Evolutionary conservation across 2,113 vertebrate species (phyloP), one percentile per base, ranked within the genome.

Genomic region (Glareola pratincola): DNA sequence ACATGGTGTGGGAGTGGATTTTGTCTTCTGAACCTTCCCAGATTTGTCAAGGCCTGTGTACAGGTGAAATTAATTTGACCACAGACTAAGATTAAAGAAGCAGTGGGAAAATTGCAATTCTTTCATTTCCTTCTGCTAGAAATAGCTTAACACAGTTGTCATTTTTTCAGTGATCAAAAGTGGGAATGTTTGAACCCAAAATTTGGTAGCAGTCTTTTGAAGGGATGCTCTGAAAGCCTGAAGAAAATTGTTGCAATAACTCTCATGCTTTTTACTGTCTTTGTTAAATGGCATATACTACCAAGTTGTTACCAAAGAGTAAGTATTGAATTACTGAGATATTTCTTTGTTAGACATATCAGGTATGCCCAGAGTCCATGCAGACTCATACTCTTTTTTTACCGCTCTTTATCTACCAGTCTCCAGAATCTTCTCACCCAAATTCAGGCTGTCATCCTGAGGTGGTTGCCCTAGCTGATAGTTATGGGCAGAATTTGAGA

Each of bases 371-470:
- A 51, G 13, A 10, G 27, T 67, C 29, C 3, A 1, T 50, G 12
- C 29, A 64, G 37, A 54, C 22, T 57, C 10, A 12, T 12, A 10
- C 14, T 21, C 20, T 48, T 56, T 60, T 51, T 82, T 64, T 66
- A 9, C 22, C 2, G 0, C 81, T 77, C 21, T 75, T 5, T 73
- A 0, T 64, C 47, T 15, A 3, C 41, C 4, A 16, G 13, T 56
- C 22, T 71, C 16, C 82, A 75, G 56, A 71, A 53, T 39, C 6
- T 16, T 56, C 56, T 57, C 17, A 21, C 43, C 2, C 14, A 32
- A 63, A 63, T 72, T 75, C 29, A 78, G 45, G 62, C 30, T 3
- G 1, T 57, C 50, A 78, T 7, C 32, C 43, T 68, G 29, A 82
- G 43, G 41, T 2, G 11, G 19, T 29, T 84, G 19, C 13, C 29